These are phyloP conservation scores for Saccostrea echinata DNA, from an alignment of 1,140 invertebrate species.

Conservation along the genomic window DNA sequence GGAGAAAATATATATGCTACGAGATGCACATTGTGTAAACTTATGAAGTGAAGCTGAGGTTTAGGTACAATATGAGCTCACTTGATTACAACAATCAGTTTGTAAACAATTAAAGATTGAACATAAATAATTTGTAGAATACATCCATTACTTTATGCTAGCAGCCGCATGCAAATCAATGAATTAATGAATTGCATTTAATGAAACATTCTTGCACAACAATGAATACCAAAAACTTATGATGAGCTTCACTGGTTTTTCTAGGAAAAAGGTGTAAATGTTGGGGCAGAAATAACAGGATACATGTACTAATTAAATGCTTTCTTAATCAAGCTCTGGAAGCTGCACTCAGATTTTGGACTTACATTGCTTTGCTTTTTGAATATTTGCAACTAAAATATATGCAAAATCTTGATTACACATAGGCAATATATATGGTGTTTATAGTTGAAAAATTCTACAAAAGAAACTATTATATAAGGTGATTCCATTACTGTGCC, in stretches of 20 bases:
- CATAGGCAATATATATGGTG: neutral
- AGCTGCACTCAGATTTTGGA: neutral
- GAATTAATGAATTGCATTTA: neutral
- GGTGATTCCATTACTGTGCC: neutral
- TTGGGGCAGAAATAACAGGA: neutral
- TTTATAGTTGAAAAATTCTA: neutral
- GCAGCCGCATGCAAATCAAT: conserved; percentile 4
- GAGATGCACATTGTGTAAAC: neutral
- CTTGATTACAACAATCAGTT: neutral
- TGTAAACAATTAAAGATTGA: neutral
- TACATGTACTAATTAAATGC: neutral
- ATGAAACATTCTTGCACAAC: neutral
- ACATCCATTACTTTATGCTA: neutral
- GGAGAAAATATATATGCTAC: neutral
- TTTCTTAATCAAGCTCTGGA: neutral
- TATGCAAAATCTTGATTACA: conserved; percentile 10
- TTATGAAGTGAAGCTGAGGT: neutral
- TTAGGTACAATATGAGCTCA: neutral
- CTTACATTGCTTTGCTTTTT: neutral
- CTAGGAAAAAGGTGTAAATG: neutral
- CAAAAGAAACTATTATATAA: neutral
- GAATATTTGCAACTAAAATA: neutral
- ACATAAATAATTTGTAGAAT: conserved; percentile 9
- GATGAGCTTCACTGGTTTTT: neutral
- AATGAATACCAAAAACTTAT: neutral